These are phyloP conservation scores for Chlorocebus sabaeus DNA, from an alignment of 2,113 vertebrate genomes.

Conservation along the genomic window DNA sequence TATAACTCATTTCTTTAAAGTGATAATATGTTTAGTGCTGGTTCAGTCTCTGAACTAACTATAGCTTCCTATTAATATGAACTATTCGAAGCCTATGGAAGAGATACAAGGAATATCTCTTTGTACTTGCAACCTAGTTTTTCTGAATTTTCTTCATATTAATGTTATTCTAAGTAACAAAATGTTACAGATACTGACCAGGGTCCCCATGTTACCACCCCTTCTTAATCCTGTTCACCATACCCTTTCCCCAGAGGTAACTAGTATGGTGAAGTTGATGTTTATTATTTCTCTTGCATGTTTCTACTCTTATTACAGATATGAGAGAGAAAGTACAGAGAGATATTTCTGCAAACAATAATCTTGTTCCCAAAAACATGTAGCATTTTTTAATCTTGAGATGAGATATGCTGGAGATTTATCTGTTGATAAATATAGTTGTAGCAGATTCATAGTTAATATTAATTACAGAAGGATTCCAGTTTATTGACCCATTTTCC, in stretches of 20 bases:
- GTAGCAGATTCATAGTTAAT: background rate
- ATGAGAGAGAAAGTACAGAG: too few species aligned
- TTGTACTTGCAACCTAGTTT: background rate
- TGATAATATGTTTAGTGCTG: background rate
- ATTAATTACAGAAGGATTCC: background rate
- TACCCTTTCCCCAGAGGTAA: background rate
- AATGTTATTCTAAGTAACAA: conserved; percentile 18
- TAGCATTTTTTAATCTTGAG: background rate
- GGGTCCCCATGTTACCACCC: background rate
- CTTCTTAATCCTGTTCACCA: background rate
- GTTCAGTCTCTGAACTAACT: background rate
- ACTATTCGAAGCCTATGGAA: conserved; percentile 9
- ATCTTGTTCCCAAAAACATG: background rate
- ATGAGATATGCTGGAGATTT: background rate
- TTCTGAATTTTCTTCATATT: conserved; percentile 38
- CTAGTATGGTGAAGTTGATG: background rate
- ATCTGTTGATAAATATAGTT: background rate
- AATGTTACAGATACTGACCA: background rate
- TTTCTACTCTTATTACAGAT: background rate
- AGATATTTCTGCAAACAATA: background rate
- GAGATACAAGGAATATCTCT: background rate
- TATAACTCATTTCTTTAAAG: background rate
- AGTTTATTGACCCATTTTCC: background rate
- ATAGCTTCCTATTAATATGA: background rate
- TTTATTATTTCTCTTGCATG: conserved; percentile 9